Evolutionary conservation across 1,140 invertebrate species (phyloP).

Genomic region (Riptortus pedestris): DNA sequence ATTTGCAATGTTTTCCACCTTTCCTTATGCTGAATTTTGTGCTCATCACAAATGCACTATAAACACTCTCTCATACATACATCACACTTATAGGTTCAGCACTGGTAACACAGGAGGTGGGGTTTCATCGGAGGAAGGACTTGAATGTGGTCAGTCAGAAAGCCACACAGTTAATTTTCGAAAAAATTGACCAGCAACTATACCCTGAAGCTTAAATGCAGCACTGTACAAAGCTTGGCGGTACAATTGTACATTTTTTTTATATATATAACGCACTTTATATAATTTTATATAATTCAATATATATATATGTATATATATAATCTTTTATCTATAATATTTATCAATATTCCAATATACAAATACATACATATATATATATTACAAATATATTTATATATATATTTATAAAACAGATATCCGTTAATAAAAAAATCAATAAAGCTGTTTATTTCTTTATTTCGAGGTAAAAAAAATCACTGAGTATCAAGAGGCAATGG

Average conservation of each 20-base stretch:
- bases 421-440: constrained; percentile 11
- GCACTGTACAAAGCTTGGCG: constrained; percentile 14
- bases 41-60: constrained; percentile 1
- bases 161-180: constrained; percentile 8
- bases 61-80: constrained; percentile 7
- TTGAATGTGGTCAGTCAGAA: constrained; percentile 17
- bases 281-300: background rate
- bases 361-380: background rate
- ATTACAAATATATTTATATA: background rate
- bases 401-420: background rate
- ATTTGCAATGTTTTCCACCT: background rate
- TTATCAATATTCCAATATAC: background rate
- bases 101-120: background rate
- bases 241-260: constrained; percentile 24
- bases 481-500: background rate
- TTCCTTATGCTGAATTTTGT: constrained; percentile 10
- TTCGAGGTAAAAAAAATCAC: constrained; percentile 9
- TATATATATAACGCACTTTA: constrained; percentile 15
- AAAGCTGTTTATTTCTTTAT: constrained; percentile 11
- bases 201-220: constrained; percentile 12
- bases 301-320: background rate
- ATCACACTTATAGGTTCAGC: constrained; percentile 5
- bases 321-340: background rate
- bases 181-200: constrained; percentile 23
- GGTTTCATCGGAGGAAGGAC: constrained; percentile 12